Base-by-base conservation (phyloP, 1,140 invertebrate species). In the Grapholita molesta region DNA sequence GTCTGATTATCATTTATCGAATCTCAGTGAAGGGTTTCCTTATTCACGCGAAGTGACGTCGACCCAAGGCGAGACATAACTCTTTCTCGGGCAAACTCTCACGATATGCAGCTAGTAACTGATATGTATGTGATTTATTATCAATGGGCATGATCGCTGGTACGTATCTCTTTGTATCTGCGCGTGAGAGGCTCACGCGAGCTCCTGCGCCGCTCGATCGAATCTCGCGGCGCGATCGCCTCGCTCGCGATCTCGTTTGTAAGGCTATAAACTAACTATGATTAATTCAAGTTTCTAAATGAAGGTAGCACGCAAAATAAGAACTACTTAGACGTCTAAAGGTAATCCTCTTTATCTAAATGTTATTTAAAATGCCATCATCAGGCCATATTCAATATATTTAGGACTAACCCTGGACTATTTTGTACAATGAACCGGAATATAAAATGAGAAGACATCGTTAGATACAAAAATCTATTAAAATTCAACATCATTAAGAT, bases 121-220 rank as follows among this genome's bases (percentile, higher is more conserved):
- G 81, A 86, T 86, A 85, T 76, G 75, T 76, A 79, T 73, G 77
- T 85, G 83, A 86, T 85, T 78, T 77, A 75, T 79, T 86, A 88
- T 88, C 86, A 80, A 71, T 79, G 79, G 80, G 81, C 81, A 83
- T 82, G 82, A 88, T 88, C 86, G 78, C 70, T 70, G 78, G 77
- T 67, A 73, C 72, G 71, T 82, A 84, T 85, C 81, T 83, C 77
- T 83, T 78, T 79, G 73, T 78, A 82, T 80, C 77, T 70, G 72
- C 68, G 69, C 70, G 66, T 71, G 71, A 73, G 72, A 64, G 12
- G 72, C 76, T 79, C 82, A 84, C 82, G 82, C 79, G 70, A 79
- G 55, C 69, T 52, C 55, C 57, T 21, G 66, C 74, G 33, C 70
- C 64, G 70, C 66, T 72, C 74, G 72, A 71, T 70, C 73, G 70